Conservation (phyloP, 2,888 invertebrate species). For the Clivina fossor region DNA sequence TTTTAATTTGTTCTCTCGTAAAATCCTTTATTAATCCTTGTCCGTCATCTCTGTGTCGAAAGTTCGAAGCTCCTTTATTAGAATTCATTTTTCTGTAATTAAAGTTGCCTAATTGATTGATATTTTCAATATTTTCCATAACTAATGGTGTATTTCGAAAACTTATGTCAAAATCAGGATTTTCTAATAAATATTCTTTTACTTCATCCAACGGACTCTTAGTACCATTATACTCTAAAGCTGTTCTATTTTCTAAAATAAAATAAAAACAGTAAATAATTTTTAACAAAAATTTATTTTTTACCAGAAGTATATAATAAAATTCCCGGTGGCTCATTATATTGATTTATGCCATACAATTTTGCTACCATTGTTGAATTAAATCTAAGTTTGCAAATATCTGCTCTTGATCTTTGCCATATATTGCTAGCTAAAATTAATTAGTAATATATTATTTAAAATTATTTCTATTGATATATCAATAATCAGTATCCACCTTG, state of each 20-base stretch:
- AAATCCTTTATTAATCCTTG: conserved; percentile 47
- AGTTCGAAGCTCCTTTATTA: conserved; percentile 43
- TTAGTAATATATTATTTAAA: neutral
- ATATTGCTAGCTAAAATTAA: conserved; percentile 29
- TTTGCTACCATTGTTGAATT: conserved; percentile 68
- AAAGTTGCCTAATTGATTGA: conserved; percentile 5
- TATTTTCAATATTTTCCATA: conserved; percentile 5
- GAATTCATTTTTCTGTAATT: conserved; percentile 36
- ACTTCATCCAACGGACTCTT: conserved; percentile 47
- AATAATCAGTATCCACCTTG: conserved; percentile 44
- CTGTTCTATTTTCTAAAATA: conserved; percentile 43
- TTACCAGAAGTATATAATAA: conserved; percentile 71
- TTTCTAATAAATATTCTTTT: conserved; percentile 46
- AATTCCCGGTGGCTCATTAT: conserved; percentile 69
- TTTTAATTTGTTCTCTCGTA: conserved; percentile 31
- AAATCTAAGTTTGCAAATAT: conserved; percentile 69
- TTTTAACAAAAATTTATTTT: neutral
- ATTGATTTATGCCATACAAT: conserved; percentile 66
- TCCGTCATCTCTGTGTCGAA: conserved; percentile 49
- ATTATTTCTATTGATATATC: too few relatives aligned
- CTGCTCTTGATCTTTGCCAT: conserved; percentile 48
- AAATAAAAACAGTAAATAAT: neutral
- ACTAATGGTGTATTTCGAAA: conserved; percentile 14
- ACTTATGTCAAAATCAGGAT: conserved; percentile 43
- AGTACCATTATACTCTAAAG: conserved; percentile 47